Percentiles rank a stretch among this genome's conserved stretches.
Evolutionary conservation across 2,113 vertebrate genomes (phyloP).

Genomic region (Marcusenius ussheri): DNA sequence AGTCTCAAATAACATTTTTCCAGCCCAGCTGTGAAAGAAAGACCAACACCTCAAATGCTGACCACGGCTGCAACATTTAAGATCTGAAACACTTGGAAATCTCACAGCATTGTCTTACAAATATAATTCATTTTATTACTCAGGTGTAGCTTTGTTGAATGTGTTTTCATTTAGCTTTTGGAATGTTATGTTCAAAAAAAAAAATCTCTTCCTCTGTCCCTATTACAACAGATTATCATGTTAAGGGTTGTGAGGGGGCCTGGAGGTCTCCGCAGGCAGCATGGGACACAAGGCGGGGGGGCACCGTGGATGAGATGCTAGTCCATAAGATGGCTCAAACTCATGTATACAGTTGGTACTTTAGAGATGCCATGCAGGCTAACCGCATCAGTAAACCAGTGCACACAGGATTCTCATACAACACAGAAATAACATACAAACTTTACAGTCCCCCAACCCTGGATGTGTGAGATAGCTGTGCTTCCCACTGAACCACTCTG

Average conservation of each 20-base stretch:
- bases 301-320: neutral
- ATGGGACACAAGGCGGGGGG: neutral
- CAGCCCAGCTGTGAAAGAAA: conserved; percentile 6
- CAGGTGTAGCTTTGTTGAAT: neutral
- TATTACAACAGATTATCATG: neutral
- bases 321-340: neutral
- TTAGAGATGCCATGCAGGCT: neutral
- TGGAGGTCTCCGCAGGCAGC: neutral
- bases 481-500: neutral
- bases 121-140: neutral
- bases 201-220: neutral
- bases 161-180: neutral
- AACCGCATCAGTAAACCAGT: neutral
- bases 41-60: neutral
- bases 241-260: neutral
- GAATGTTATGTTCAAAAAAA: neutral
- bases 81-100: neutral
- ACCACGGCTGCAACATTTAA: neutral
- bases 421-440: neutral
- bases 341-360: neutral
- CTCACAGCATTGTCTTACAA: neutral
- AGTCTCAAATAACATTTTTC: conserved; percentile 12
- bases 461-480: neutral
- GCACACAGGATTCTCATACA: neutral
- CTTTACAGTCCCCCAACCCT: neutral